These are phyloP conservation scores for Hipposideros armiger DNA, from an alignment of 2,113 vertebrate species.

Conservation along the genomic window DNA sequence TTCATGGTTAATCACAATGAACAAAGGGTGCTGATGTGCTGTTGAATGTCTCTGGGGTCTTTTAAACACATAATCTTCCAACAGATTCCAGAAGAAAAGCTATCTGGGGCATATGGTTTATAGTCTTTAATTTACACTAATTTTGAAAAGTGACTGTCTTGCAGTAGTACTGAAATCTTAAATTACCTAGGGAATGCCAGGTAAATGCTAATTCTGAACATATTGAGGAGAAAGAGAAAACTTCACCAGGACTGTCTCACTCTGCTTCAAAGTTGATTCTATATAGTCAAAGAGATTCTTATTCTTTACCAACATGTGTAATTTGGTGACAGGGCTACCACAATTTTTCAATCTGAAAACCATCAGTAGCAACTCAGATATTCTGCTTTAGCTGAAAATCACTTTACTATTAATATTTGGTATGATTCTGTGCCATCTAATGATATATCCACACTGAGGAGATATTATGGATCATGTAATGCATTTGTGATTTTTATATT, in stretches of 20 bases:
- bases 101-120: not conserved
- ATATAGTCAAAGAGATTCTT: not conserved
- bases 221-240: not conserved
- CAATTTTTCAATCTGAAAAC: not conserved
- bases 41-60: not conserved
- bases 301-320: not conserved
- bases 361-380: not conserved
- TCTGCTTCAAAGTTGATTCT: not conserved
- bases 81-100: not conserved
- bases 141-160: not conserved
- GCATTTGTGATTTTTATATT: not conserved
- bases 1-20: not conserved
- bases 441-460: not conserved
- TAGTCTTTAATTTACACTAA: not conserved
- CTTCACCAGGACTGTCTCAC: not conserved
- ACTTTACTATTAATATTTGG: not conserved
- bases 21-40: not conserved
- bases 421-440: not conserved
- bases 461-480: not conserved
- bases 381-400: not conserved
- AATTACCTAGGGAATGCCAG: not conserved
- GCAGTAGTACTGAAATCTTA: not conserved
- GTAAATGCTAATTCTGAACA: not conserved
- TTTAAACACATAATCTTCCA: slow-evolving; percentile 16
- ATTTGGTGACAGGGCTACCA: too few species aligned